Evolutionary conservation across 2,888 invertebrate species (phyloP), one percentile per base, ranked within the genome.

Genomic region (Rhogogaster chlorosoma): DNA sequence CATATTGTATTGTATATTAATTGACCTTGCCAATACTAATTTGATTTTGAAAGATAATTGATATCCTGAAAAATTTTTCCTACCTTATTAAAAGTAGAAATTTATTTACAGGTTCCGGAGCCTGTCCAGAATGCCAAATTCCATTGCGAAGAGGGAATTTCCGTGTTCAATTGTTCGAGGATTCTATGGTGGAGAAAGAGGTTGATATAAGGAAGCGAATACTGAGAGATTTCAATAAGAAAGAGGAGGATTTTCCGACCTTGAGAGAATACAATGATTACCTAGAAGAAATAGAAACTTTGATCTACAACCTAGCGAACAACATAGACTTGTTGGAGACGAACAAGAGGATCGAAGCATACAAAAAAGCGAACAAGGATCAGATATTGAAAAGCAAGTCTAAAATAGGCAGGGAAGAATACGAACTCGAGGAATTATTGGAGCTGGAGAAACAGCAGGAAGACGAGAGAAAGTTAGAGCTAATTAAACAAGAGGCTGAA

Each of bases 151-250:
- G 99, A 89, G 97, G 96, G 90, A 98, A 98, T 92, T 99, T 98
- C 92, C 95, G 99, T 83, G 96, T 99, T 6, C 99, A 99, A 92
- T 94, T 99, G 26, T 99, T 99, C 92, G 99, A 99, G 94, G 99
- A 99, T 94, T 95, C 99, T 0, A 95, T 95, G 94, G 98, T 99
- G 0, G 99, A 99, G 93, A 99, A 99, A 93, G 99, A 99, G 95
- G 97, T 99, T 10, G 99, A 99, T 91, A 98, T 99, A 87, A 95
- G 99, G 45, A 97, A 97, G 92, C 95, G 97, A 88, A 96, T 99
- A 32, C 94, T 99, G 15, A 95, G 96, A 88, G 98, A 99, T 93
- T 99, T 97, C 91, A 99, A 99, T 92, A 98, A 99, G 91, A 98
- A 97, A 91, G 98, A 99, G 92, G 98, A 98, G 88, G 99, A 99